Conservation (phyloP, 1,140 invertebrate species). For the Lepidurus arcticus region DNA sequence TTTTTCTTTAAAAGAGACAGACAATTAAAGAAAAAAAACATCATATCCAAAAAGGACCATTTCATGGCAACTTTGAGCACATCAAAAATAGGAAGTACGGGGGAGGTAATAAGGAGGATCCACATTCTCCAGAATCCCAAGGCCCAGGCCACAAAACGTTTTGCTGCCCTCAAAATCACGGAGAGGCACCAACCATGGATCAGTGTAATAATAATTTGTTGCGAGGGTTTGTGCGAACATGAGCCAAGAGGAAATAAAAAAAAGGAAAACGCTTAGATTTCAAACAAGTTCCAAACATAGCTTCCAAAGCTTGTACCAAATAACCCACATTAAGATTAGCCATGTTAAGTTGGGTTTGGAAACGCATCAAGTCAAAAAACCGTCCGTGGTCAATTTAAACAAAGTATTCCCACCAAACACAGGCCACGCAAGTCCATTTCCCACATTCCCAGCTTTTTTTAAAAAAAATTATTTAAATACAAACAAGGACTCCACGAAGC, state of each 20-base stretch:
- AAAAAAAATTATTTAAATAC: background rate
- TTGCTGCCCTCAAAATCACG: slow-evolving; percentile 10
- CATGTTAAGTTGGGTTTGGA: background rate
- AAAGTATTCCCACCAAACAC: slow-evolving; percentile 6
- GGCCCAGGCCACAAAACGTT: slow-evolving; percentile 20
- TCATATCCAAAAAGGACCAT: slow-evolving; percentile 11
- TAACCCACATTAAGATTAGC: slow-evolving; percentile 19
- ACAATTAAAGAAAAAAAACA: background rate
- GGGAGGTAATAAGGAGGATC: slow-evolving; percentile 11
- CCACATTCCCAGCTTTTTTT: slow-evolving; percentile 13
- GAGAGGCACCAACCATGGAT: slow-evolving; percentile 4
- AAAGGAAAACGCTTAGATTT: background rate
- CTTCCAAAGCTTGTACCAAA: slow-evolving; percentile 21
- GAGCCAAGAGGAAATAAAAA: slow-evolving; percentile 22
- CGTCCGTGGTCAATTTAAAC: background rate
- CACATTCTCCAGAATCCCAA: slow-evolving; percentile 21
- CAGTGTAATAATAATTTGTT: slow-evolving; percentile 22
- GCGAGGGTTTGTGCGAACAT: slow-evolving; percentile 9
- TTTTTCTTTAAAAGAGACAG: background rate
- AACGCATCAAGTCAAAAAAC: slow-evolving; percentile 6
- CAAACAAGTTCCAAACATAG: background rate
- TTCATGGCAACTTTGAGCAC: slow-evolving; percentile 14
- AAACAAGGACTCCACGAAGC: slow-evolving; percentile 2
- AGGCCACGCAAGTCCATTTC: slow-evolving; percentile 20
- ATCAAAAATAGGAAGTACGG: slow-evolving; percentile 3